Conservation (phyloP, 2,113 vertebrate genomes). For the Cyanoramphus novaezelandiae region DNA sequence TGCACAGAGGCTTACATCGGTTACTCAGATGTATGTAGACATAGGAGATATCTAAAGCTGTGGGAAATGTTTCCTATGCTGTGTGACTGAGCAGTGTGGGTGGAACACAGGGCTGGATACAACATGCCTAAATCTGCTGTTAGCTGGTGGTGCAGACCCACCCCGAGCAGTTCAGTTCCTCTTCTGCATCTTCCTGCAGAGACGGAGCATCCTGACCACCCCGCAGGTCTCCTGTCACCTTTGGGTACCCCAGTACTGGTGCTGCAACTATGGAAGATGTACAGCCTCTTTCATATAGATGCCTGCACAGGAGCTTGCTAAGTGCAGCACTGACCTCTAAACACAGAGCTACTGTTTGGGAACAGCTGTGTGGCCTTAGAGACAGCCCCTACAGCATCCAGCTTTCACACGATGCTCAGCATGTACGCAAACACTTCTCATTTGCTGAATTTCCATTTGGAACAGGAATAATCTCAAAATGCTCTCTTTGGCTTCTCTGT, state of each 20-base stretch:
- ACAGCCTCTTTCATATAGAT: not conserved
- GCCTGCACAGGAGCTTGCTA: not conserved
- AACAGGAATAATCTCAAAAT: not conserved
- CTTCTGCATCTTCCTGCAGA: not conserved
- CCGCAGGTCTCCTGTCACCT: not conserved
- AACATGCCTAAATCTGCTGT: not conserved
- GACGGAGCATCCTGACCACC: not conserved
- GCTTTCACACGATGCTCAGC: not conserved
- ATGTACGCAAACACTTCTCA: not conserved
- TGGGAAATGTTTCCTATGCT: not conserved
- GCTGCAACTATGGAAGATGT: not conserved
- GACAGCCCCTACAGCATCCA: not conserved
- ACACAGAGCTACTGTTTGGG: not conserved
- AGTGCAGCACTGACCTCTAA: not conserved
- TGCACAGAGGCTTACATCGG: not conserved
- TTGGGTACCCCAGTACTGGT: not conserved
- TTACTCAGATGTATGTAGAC: not conserved
- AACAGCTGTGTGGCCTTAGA: not conserved
- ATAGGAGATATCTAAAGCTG: not conserved
- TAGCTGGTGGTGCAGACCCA: not conserved
- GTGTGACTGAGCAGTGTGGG: not conserved
- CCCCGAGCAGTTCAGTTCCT: accelerated
- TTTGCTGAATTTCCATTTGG: not conserved
- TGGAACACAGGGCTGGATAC: not conserved
- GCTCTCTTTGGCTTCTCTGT: not conserved